A percentile compares a stretch with the other conserved stretches of the same genome.
phyloP scores from a whole-genome alignment of 1,140 invertebrate species.

The Apis cerana region DNA sequence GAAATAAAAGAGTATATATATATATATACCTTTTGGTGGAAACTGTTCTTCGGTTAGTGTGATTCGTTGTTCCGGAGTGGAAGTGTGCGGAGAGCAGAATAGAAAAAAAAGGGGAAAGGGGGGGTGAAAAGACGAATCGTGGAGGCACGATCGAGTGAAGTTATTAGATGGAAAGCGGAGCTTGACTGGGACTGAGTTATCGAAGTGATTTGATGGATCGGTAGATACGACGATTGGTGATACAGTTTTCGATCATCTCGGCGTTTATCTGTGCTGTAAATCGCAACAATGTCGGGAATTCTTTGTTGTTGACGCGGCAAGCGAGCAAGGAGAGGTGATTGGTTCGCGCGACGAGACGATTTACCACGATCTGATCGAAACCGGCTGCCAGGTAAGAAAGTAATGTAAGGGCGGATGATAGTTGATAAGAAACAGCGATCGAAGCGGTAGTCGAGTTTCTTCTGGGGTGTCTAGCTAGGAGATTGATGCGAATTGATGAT shows the following conservation, averaged over 20 bases:
- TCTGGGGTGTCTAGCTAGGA: too few species aligned
- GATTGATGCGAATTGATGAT: not conserved
- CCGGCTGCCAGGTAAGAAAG: slow-evolving; percentile 69
- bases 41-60: not conserved
- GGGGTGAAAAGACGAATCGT: slow-evolving; percentile 6
- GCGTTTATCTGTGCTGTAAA: slow-evolving; percentile 43
- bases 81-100: too few species aligned
- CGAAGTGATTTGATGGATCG: slow-evolving; percentile 21
- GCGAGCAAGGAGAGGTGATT: not conserved
- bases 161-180: slow-evolving; percentile 19
- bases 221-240: slow-evolving; percentile 26
- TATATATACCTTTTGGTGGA: not conserved
- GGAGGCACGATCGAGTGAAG: not conserved
- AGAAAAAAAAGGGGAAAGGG: too few species aligned
- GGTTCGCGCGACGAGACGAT: slow-evolving; percentile 25
- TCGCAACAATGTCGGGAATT: slow-evolving; percentile 36
- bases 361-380: slow-evolving; percentile 66
- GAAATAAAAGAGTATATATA: not conserved
- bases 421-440: not conserved
- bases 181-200: not conserved
- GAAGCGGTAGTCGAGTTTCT: not conserved
- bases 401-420: slow-evolving; percentile 33
- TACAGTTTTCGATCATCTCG: slow-evolving; percentile 37
- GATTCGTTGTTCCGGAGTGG: not conserved
- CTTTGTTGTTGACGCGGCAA: slow-evolving; percentile 34